Base-by-base conservation (phyloP, 2,888 invertebrate genomes). In the Pocota personata region DNA sequence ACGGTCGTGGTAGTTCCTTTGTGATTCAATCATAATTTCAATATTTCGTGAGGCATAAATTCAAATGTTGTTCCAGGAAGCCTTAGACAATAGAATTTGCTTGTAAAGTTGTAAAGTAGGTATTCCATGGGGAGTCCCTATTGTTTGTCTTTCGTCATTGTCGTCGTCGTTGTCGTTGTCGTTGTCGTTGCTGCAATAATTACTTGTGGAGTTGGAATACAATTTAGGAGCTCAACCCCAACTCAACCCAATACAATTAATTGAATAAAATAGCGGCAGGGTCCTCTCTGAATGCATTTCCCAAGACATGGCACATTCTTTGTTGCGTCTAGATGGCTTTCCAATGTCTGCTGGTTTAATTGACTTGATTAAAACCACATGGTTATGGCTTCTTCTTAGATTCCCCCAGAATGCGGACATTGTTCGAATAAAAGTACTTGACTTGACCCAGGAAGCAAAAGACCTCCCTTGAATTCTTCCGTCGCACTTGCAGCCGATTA, bases 11-110 rank as follows among this genome's bases (percentile, higher is more conserved):
- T 46, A 66, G 73, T 60, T 43, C 69, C 66, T 71, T 79, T 84
- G 75, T 71, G 46, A 79, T 79, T 76, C 79, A 84, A 84, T 84
- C 84, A 84, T 43, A 84, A 84, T 75, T 76, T 84, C 79, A 75
- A 79, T 84, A 84, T 84, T 84, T 79, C 57, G 75, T 84, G 84
- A 79, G 60, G 84, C 84, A 79, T 79, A 84, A 84, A 79, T 84
- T 79, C 79, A 84, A 84, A 84, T 84, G 84, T 79, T 84, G 79
- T 84, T 75, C 79, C 79, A 84, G 84, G 79, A 79, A 84, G 69
- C 71, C 71, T 3, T 43, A 84, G 79, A 84, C 84, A 84, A 84
- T 64, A 66, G 84, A 71, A 69, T 62, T 75, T 52, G 60, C 66
- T 52, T 72, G 37, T 48, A 43, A 60, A 67, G 43, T 76, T 72